Evolutionary conservation across 1,140 invertebrate species (phyloP).

Genomic region (Antheraea mylitta): DNA sequence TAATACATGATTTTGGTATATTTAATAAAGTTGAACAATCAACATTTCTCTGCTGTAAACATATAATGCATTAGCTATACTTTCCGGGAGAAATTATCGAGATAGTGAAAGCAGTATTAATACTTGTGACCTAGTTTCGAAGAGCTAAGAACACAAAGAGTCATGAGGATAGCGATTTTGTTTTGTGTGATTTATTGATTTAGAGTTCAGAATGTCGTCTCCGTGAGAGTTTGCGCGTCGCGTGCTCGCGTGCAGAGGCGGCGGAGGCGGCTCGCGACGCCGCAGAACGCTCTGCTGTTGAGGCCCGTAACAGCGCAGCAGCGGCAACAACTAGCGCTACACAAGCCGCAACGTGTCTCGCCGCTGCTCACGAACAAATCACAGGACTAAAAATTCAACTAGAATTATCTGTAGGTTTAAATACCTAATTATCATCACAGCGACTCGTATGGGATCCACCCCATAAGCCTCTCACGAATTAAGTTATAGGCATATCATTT

Average conservation of each 20-base stretch:
- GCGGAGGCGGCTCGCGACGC: slow-evolving; percentile 50
- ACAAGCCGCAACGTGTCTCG: slow-evolving; percentile 41
- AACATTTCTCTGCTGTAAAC: too few species aligned
- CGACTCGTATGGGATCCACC: too few species aligned
- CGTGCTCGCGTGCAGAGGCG: slow-evolving; percentile 49
- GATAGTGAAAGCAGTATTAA: too few species aligned
- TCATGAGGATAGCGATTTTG: background rate
- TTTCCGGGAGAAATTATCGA: too few species aligned
- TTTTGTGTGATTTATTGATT: background rate
- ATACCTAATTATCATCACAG: background rate
- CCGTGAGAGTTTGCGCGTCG: slow-evolving; percentile 45
- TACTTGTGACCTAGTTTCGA: too few species aligned
- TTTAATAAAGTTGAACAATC: too few species aligned
- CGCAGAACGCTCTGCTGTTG: slow-evolving; percentile 38
- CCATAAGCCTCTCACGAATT: too few species aligned
- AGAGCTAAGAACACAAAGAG: too few species aligned
- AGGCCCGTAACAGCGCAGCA: slow-evolving; percentile 43
- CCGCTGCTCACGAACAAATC: slow-evolving; percentile 48
- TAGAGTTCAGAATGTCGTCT: slow-evolving; percentile 52
- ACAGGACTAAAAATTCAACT: slow-evolving; percentile 50
- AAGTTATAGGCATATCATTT: too few species aligned
- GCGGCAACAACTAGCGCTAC: slow-evolving; percentile 49
- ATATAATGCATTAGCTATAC: too few species aligned
- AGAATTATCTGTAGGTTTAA: slow-evolving; percentile 41
- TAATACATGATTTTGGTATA: too few species aligned